A percentile compares a stretch with the other conserved stretches of the same genome.
Evolutionary conservation across 2,797 vertebrate genomes (phyloP).

Genomic region (Vireo griseus): DNA sequence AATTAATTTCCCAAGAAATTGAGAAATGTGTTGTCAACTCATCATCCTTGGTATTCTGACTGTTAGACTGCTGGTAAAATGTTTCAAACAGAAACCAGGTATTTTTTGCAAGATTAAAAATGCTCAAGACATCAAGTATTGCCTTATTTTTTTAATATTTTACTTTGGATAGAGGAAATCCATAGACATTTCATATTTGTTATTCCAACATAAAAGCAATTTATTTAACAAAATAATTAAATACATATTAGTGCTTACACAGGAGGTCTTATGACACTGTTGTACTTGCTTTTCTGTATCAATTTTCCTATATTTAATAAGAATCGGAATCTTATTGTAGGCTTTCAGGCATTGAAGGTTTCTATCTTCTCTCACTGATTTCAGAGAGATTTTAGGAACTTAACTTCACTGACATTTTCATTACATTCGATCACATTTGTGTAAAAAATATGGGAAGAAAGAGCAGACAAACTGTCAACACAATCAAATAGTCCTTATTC

Average conservation of each 20-base stretch:
- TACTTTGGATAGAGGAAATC: not conserved
- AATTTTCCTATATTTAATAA: not conserved
- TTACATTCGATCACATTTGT: not conserved
- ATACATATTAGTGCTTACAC: not conserved
- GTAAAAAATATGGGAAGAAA: not conserved
- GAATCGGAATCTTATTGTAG: not conserved
- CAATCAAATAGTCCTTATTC: not conserved
- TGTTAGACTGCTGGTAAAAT: not conserved
- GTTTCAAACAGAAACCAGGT: not conserved
- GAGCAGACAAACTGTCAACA: not conserved
- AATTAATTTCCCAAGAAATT: not conserved
- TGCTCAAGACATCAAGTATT: not conserved
- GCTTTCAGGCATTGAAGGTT: not conserved
- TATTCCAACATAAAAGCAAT: not conserved
- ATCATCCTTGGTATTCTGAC: not conserved
- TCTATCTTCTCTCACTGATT: not conserved
- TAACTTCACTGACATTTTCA: not conserved
- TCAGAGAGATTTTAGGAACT: not conserved
- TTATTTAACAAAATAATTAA: not conserved
- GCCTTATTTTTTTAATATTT: not conserved
- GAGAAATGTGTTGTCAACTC: not conserved
- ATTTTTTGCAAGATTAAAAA: not conserved
- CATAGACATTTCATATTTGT: not conserved
- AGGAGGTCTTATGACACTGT: not conserved
- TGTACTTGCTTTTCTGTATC: not conserved